Evolutionary conservation across 1,140 invertebrate genomes (phyloP).

Genomic region (Drosophila erecta): DNA sequence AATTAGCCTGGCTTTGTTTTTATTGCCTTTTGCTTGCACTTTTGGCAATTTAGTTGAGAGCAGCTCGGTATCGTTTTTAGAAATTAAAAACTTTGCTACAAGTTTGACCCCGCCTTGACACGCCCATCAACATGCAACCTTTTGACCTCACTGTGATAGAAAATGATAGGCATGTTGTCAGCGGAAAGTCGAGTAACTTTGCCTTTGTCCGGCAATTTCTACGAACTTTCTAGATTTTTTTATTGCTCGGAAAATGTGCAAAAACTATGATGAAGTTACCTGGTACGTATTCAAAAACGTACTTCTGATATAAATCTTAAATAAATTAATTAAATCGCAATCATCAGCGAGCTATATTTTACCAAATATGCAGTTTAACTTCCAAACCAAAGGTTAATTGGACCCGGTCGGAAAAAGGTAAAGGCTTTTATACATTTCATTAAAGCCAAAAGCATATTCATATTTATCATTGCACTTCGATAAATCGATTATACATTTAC

Average conservation of each 20-base stretch:
- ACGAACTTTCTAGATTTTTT: background rate
- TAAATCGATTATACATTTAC: constrained; percentile 33
- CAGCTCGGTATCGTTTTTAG: constrained; percentile 16
- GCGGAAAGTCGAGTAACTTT: constrained; percentile 2
- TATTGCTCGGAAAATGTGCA: no score
- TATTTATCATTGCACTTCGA: constrained; percentile 27
- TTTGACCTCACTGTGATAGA: background rate
- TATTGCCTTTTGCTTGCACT: constrained; percentile 10
- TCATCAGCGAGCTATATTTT: background rate
- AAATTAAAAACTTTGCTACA: constrained; percentile 65
- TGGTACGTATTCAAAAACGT: no score
- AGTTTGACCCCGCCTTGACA: constrained; percentile 29
- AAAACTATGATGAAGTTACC: no score
- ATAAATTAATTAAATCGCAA: no score
- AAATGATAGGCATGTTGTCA: constrained; percentile 18
- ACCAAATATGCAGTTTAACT: background rate
- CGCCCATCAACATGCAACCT: background rate
- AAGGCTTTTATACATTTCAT: constrained; percentile 21
- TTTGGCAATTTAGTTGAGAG: constrained; percentile 13
- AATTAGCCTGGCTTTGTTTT: constrained; percentile 14
- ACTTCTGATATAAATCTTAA: no score
- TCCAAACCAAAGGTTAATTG: constrained; percentile 1
- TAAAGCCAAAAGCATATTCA: constrained; percentile 23
- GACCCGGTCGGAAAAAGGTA: background rate
- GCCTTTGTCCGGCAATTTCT: constrained; percentile 10